phyloP scores from a whole-genome alignment of 2,888 invertebrate genomes.

The Amphimallon solstitiale region DNA sequence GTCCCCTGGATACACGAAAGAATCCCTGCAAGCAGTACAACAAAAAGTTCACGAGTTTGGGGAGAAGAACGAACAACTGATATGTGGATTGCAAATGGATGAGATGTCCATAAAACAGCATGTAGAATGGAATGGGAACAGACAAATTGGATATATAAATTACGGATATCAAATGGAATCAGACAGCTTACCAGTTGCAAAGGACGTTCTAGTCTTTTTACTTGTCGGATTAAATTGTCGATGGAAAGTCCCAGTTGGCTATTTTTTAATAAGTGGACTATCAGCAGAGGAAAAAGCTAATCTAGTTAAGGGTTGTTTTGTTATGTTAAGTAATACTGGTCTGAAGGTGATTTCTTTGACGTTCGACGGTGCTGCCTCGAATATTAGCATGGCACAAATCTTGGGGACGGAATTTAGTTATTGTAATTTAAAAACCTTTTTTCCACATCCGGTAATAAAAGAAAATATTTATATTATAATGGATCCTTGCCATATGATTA shows the following conservation, averaged over 20 bases:
- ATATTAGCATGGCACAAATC: too few relatives aligned
- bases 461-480: too few relatives aligned
- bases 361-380: too few relatives aligned
- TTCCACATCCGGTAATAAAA: too few relatives aligned
- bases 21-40: conserved; percentile 39
- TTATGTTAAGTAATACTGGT: conserved; percentile 7
- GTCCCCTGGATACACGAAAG: conserved; percentile 43
- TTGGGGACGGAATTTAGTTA: too few relatives aligned
- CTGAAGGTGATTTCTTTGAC: not conserved
- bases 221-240: too few relatives aligned
- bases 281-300: conserved; percentile 39
- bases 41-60: conserved; percentile 15
- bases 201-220: too few relatives aligned
- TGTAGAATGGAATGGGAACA: conserved; percentile 38
- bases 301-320: conserved; percentile 36
- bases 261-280: conserved; percentile 37
- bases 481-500: too few relatives aligned
- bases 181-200: not conserved
- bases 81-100: conserved; percentile 46
- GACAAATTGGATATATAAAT: conserved; percentile 38
- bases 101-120: conserved; percentile 45
- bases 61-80: conserved; percentile 4
- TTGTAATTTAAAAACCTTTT: too few relatives aligned
- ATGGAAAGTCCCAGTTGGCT: conserved; percentile 20
- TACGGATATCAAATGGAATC: conserved; percentile 32